These are phyloP conservation scores for Polymixis flavicincta DNA, from an alignment of 2,888 invertebrate genomes.

Conservation along the genomic window DNA sequence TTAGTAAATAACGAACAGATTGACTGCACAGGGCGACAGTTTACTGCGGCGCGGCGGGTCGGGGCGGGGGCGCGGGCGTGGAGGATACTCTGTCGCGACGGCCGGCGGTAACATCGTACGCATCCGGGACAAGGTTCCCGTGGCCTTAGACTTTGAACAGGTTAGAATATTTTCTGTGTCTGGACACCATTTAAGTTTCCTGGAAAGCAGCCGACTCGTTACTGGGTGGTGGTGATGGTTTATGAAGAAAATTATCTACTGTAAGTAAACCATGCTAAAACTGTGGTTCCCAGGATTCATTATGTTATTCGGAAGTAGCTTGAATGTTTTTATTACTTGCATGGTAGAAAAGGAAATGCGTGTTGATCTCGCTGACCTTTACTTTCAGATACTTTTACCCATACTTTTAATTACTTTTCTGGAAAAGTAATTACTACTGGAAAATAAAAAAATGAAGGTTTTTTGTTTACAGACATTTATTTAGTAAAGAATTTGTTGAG, in stretches of 20 bases:
- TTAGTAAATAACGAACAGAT: constrained; percentile 28
- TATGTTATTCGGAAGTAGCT: constrained; percentile 1
- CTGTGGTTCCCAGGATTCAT: neutral
- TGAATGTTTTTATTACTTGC: constrained; percentile 17
- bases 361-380: no score
- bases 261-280: constrained; percentile 10
- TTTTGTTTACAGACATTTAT: no score
- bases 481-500: no score
- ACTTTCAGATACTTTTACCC: no score
- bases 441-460: no score
- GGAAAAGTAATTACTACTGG: no score
- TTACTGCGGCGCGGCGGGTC: constrained; percentile 82
- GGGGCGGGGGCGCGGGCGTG: constrained; percentile 82
- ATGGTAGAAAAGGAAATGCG: neutral
- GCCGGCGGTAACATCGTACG: constrained; percentile 85
- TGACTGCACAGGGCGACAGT: constrained; percentile 82
- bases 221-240: neutral
- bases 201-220: neutral
- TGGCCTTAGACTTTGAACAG: constrained; percentile 80
- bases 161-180: constrained; percentile 62
- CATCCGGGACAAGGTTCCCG: constrained; percentile 75
- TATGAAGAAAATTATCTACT: neutral
- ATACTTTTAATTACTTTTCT: no score
- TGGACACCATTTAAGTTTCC: constrained; percentile 6
- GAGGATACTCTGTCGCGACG: constrained; percentile 76